phyloP scores from a whole-genome alignment of 2,888 invertebrate species.

The Cordylochernes scorpioides region DNA sequence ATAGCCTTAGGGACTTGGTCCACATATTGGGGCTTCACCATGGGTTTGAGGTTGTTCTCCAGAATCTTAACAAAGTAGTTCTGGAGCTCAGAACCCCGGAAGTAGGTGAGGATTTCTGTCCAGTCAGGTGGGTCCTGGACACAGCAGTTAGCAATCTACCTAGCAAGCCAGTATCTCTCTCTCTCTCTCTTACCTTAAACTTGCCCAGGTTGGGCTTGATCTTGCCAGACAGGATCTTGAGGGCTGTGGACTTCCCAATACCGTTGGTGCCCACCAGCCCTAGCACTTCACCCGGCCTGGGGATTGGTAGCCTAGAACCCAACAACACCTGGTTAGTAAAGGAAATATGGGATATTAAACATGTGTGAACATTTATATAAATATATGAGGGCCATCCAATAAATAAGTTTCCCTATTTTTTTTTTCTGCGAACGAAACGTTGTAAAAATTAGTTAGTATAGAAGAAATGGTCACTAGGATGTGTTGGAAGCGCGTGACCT shows the following conservation, averaged over 20 bases:
- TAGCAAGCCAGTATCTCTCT: too few relatives aligned
- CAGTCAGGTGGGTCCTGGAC: slow-evolving; percentile 97
- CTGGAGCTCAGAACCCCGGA: slow-evolving; percentile 91
- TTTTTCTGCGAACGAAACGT: too few relatives aligned
- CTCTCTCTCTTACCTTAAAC: too few relatives aligned
- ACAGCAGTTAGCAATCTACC: too few relatives aligned
- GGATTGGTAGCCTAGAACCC: slow-evolving; percentile 70
- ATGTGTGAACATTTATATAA: too few relatives aligned
- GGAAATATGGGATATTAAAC: too few relatives aligned
- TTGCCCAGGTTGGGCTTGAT: slow-evolving; percentile 90
- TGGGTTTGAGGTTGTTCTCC: slow-evolving; percentile 86
- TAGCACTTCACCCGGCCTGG: slow-evolving; percentile 84
- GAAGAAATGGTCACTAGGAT: too few relatives aligned
- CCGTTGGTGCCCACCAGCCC: slow-evolving; percentile 97
- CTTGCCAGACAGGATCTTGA: slow-evolving; percentile 93
- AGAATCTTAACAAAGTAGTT: slow-evolving; percentile 96
- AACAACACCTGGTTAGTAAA: too few relatives aligned
- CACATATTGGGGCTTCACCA: slow-evolving; percentile 97
- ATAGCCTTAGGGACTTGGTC: slow-evolving; percentile 97
- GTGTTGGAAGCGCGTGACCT: too few relatives aligned
- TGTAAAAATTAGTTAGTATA: too few relatives aligned
- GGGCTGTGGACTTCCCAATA: slow-evolving; percentile 94
- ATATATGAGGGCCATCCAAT: too few relatives aligned
- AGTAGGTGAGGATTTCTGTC: slow-evolving; percentile 88
- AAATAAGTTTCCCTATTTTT: too few relatives aligned